Evolutionary conservation across 2,113 vertebrate species (phyloP), one percentile per base, ranked within the genome.

Genomic region (Clupea harengus): DNA sequence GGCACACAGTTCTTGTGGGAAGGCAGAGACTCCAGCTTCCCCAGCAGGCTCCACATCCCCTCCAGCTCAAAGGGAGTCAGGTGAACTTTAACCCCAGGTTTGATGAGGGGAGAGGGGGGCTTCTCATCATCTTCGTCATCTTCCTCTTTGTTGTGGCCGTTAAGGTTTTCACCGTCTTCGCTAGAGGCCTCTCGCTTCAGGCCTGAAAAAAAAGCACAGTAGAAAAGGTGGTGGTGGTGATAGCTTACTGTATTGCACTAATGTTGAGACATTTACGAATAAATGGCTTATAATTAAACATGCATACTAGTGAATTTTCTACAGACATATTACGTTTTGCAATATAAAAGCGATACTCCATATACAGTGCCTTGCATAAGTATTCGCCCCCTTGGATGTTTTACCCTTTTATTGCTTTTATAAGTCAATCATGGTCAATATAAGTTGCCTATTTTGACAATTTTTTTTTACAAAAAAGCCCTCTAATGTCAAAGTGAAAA

Each of bases 1-100:
- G 98, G 98, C 78, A 98, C 96, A 4, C 97, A 99, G 89, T 98
- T 99, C 94, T 99, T 99, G 92, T 97, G 95, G 57, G 95, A 88
- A 0, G 98, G 97, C 86, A 99, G 93, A 0, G 96, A 97, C 91
- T 99, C 97, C 92, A 99, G 94, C 88, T 98, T 99, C 88, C 97
- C 96, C 87, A 99, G 92, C 0, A 99, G 97, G 91, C 96, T 97
- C 91, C 96, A 96, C 84, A 99, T 94, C 2, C 98, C 98, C 91
- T 99, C 97, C 75, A 98, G 93, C 92, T 99, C 98, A 67, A 99
- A 96, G 25, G 97, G 96, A 0, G 98, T 99, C 86, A 99, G 93
- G 85, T 95, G 81, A 0, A 89, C 91, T 83, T 92, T 92, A 6
- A 81, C 85, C 86, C 91, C 25, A 82, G 89, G 18, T 13, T 64